Evolutionary conservation across 2,888 invertebrate genomes (phyloP).

Genomic region (Drosophila siamana): DNA sequence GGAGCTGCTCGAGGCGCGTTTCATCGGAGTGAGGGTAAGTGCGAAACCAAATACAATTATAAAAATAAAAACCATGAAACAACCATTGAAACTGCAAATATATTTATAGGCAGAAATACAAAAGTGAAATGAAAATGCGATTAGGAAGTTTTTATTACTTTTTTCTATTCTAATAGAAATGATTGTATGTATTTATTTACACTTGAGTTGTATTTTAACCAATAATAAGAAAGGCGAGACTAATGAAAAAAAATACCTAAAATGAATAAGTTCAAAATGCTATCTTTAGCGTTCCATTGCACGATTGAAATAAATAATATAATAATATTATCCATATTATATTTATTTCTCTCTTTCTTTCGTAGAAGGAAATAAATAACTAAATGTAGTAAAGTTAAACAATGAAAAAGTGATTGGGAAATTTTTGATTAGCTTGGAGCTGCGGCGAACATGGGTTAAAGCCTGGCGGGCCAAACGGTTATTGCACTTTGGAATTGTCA

Average conservation of each 20-base stretch:
- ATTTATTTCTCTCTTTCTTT: no score
- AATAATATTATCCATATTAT: no score
- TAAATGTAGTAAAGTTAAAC: neutral
- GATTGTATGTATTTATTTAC: no score
- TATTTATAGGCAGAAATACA: neutral
- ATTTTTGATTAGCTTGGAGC: neutral
- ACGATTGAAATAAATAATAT: no score
- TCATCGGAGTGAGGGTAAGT: constrained; percentile 97
- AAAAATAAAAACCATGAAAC: neutral
- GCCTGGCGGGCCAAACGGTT: constrained; percentile 61
- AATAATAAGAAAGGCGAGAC: no score
- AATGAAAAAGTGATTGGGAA: neutral
- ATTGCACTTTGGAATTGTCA: constrained; percentile 73
- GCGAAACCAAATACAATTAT: neutral
- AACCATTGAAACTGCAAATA: neutral
- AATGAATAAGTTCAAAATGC: no score
- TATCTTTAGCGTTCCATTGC: no score
- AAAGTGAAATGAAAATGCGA: neutral
- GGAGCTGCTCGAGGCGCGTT: constrained; percentile 98
- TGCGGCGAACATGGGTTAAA: constrained; percentile 44
- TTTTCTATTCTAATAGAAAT: no score
- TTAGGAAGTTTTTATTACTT: no score
- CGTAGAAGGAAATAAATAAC: neutral
- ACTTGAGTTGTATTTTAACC: no score
- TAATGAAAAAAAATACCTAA: no score